These are phyloP conservation scores for Lacerta viridis DNA, from an alignment of 2,797 vertebrate species.

Conservation along the genomic window DNA sequence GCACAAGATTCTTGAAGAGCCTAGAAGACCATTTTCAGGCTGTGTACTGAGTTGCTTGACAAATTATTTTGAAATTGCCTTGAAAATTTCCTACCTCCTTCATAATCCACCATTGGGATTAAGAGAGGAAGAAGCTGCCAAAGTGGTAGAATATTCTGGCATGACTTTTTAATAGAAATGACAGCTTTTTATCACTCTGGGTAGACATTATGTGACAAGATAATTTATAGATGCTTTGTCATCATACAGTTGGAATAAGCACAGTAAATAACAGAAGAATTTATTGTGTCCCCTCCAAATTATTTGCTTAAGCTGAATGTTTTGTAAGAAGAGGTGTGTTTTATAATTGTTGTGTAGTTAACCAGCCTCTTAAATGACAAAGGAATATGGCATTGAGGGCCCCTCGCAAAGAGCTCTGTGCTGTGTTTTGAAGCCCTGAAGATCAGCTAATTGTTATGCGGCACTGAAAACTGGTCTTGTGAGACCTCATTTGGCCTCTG, in stretches of 20 bases:
- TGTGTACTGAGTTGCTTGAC: accelerated
- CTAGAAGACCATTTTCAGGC: accelerated
- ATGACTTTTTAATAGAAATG: slow-evolving; percentile 75
- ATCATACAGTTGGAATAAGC: slow-evolving; percentile 70
- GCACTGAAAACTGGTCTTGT: no score
- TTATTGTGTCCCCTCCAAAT: slow-evolving; percentile 6
- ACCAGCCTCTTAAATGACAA: not conserved
- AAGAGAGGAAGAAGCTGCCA: slow-evolving; percentile 35
- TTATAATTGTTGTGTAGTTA: slow-evolving; percentile 40
- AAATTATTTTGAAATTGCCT: not conserved
- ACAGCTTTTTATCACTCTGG: slow-evolving; percentile 75
- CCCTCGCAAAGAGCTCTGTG: no score
- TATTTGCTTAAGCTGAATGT: slow-evolving; percentile 47
- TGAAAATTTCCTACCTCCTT: not conserved
- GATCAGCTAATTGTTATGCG: not conserved
- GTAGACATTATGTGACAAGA: slow-evolving; percentile 73
- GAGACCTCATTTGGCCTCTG: not conserved
- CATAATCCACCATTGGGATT: slow-evolving; percentile 20
- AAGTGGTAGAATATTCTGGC: slow-evolving; percentile 32
- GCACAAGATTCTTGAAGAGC: slow-evolving; percentile 2
- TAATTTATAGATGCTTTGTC: slow-evolving; percentile 76
- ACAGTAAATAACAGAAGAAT: slow-evolving; percentile 72
- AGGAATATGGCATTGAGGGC: slow-evolving; percentile 2
- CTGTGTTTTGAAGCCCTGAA: no score
- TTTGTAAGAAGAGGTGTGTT: slow-evolving; percentile 32